phyloP scores from a whole-genome alignment of 2,113 vertebrate genomes.

The Campylomormyrus numenius region DNA sequence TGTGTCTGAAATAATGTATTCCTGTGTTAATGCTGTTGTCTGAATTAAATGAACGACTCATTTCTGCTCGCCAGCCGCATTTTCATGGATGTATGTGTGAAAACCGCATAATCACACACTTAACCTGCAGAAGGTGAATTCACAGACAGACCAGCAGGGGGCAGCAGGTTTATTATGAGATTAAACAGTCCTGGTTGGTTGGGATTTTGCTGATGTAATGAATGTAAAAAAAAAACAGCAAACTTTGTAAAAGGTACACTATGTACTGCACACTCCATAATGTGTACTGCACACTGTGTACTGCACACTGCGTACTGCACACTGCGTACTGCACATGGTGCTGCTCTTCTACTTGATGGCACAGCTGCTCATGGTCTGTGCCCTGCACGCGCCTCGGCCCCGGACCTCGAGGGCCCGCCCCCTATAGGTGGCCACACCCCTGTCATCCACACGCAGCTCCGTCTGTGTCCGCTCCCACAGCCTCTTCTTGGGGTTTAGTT shows the following conservation, averaged over 20 bases:
- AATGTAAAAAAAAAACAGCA: not conserved
- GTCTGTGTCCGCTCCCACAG: conserved; percentile 80
- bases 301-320: not conserved
- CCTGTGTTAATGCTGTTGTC: not conserved
- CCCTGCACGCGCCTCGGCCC: conserved; percentile 81
- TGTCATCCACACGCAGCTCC: conserved; percentile 70
- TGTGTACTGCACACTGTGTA: not conserved
- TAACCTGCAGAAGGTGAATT: not conserved
- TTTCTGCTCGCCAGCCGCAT: not conserved
- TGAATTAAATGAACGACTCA: not conserved
- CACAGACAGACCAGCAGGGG: not conserved
- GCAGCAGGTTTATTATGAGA: not conserved
- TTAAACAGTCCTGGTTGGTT: not conserved
- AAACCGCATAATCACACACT: not conserved
- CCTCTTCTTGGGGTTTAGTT: conserved; percentile 79
- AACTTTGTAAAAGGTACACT: not conserved
- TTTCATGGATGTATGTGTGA: not conserved
- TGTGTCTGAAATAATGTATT: not conserved
- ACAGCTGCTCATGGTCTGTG: conserved; percentile 74
- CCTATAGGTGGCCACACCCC: conserved; percentile 82
- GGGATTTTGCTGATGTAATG: not conserved
- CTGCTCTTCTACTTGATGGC: conserved; percentile 67
- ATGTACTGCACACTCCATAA: not conserved
- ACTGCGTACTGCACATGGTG: not conserved
- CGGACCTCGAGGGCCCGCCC: conserved; percentile 81